Evolutionary conservation across 2,113 vertebrate genomes (phyloP).

Genomic region (Atractosteus spatula): DNA sequence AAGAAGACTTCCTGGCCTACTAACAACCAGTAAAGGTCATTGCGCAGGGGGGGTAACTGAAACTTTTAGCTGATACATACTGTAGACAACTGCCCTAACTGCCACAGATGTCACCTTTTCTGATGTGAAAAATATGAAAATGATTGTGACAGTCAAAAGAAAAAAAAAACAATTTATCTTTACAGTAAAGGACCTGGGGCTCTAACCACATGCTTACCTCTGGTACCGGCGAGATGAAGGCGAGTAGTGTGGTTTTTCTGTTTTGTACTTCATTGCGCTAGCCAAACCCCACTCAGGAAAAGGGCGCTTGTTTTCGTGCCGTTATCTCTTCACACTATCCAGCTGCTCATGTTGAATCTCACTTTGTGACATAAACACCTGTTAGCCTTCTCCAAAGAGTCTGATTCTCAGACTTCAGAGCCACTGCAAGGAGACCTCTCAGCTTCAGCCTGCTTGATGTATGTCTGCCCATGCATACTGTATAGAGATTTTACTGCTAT

Average conservation of each 20-base stretch:
- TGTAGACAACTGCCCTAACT: slow-evolving; percentile 28
- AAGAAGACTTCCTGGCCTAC: slow-evolving; percentile 21
- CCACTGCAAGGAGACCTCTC: too few relatives aligned
- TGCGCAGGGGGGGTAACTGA: slow-evolving; percentile 1
- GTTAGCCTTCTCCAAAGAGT: slow-evolving; percentile 43
- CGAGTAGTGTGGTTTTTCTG: slow-evolving; percentile 31
- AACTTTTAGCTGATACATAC: slow-evolving; percentile 15
- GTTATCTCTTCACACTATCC: slow-evolving; percentile 58
- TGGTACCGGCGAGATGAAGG: slow-evolving; percentile 37
- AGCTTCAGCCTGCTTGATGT: too few relatives aligned
- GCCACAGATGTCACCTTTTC: slow-evolving; percentile 40
- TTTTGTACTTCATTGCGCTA: slow-evolving; percentile 25
- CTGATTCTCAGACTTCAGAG: slow-evolving; percentile 17
- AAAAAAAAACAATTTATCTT: slow-evolving; percentile 19
- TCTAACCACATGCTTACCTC: slow-evolving; percentile 30
- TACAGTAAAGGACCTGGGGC: slow-evolving; percentile 33
- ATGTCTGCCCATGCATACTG: too few relatives aligned
- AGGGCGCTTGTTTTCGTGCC: slow-evolving; percentile 49
- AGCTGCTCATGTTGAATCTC: slow-evolving; percentile 42
- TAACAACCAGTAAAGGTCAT: slow-evolving; percentile 30
- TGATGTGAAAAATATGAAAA: slow-evolving; percentile 18
- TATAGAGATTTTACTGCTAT: too few relatives aligned
- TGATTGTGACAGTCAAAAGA: slow-evolving; percentile 7
- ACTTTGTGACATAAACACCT: slow-evolving; percentile 48
- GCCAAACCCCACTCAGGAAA: slow-evolving; percentile 29